phyloP scores from a whole-genome alignment of 2,888 invertebrate genomes.

The Hypercompe scribonia region DNA sequence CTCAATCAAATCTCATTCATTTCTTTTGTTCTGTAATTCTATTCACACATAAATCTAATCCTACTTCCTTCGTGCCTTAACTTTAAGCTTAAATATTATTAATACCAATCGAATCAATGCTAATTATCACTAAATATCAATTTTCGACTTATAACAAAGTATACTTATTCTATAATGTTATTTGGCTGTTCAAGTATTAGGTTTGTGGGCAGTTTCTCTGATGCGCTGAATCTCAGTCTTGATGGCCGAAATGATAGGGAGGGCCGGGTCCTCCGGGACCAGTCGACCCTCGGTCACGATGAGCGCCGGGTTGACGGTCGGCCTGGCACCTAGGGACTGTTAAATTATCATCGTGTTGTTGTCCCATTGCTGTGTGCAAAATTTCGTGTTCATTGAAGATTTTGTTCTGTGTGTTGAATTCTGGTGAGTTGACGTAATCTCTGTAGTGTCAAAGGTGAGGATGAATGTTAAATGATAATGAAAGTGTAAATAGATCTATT shows the following conservation, averaged over 20 bases:
- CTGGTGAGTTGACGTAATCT: slow-evolving; percentile 12
- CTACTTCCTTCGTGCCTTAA: not conserved
- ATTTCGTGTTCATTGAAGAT: slow-evolving; percentile 41
- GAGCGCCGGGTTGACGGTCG: slow-evolving; percentile 73
- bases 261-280: slow-evolving; percentile 89
- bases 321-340: slow-evolving; percentile 61
- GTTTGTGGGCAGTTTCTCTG: slow-evolving; percentile 70
- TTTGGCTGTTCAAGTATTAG: slow-evolving; percentile 50
- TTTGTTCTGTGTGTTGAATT: slow-evolving; percentile 16
- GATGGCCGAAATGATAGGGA: slow-evolving; percentile 94
- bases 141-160: slow-evolving; percentile 11
- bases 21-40: not conserved
- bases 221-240: slow-evolving; percentile 89
- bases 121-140: slow-evolving; percentile 8
- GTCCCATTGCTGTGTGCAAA: slow-evolving; percentile 65
- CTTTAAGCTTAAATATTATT: slow-evolving; percentile 1
- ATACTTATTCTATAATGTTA: slow-evolving; percentile 11
- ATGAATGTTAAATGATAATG: not conserved
- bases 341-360: slow-evolving; percentile 64
- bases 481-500: not conserved
- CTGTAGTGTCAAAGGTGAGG: slow-evolving; percentile 9
- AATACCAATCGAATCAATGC: not conserved
- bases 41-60: not conserved
- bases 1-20: not conserved
- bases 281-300: slow-evolving; percentile 87